Conservation (phyloP, 2,113 vertebrate species). For the Montifringilla adamsi region DNA sequence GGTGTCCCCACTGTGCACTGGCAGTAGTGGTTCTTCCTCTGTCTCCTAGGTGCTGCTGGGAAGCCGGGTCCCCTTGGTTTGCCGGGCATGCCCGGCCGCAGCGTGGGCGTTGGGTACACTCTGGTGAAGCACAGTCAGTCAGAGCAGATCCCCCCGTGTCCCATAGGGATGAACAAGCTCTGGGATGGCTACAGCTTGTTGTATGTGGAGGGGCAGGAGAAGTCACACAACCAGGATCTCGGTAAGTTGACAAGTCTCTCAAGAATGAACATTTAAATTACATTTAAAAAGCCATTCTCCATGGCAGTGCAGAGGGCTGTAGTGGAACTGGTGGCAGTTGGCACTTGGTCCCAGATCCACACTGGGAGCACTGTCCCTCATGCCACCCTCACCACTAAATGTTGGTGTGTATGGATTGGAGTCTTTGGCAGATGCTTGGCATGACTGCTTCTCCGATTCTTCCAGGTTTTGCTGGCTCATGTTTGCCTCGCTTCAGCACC, state of each 20-base stretch:
- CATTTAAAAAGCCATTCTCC: neutral
- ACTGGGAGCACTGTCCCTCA: neutral
- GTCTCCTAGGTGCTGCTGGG: constrained; percentile 67
- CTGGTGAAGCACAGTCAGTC: constrained; percentile 95
- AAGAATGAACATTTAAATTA: neutral
- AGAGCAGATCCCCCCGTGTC: constrained; percentile 85
- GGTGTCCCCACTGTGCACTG: fast-evolving
- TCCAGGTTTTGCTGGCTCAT: constrained; percentile 91
- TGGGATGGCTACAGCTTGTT: constrained; percentile 96
- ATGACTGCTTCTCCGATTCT: neutral
- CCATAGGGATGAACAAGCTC: constrained; percentile 85
- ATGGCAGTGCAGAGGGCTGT: neutral
- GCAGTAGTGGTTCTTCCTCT: neutral
- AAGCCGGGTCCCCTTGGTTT: constrained; percentile 64
- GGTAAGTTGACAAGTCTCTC: constrained; percentile 72
- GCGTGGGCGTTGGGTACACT: constrained; percentile 78
- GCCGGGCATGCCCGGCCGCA: constrained; percentile 77
- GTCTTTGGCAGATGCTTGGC: neutral
- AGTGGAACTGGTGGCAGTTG: neutral
- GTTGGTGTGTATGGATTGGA: neutral
- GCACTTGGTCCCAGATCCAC: neutral
- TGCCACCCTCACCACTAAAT: neutral
- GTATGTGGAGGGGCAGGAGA: constrained; percentile 95
- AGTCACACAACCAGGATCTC: constrained; percentile 94
- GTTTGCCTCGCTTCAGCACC: constrained; percentile 91